Base-by-base conservation (phyloP, 2,888 invertebrate species). In the Tipula confusa region DNA sequence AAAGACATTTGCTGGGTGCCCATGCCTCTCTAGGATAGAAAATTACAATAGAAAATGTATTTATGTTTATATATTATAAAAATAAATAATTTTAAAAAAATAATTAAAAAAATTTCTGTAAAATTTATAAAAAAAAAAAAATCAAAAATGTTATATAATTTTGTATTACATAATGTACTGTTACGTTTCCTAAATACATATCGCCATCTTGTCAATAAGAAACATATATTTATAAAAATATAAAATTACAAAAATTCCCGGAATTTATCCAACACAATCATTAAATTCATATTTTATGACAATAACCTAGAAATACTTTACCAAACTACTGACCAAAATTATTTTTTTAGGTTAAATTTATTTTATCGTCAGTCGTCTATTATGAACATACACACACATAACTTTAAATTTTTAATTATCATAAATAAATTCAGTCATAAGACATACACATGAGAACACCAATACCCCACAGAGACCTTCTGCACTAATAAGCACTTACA, bases 101-200 rank as follows among this genome's bases (percentile, higher is more conserved):
- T 9, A 64, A 64, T 24, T 24, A 11, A 64, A 64, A n/a, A 15
- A 64, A 64, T 24, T 24, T 64, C 18, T 64, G 24, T 64, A 64
- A 64, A 64, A 64, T 24, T 64, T 64, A 24, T 24, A 64, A 64
- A 24, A 24, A 9, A 9, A 24, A 64, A 64, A 64, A 15, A 15
- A 43, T n/a, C 4, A 43, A 15, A 43, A 43, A 15, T 24, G 24
- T 64, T 64, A 64, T 64, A 64, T 64, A 64, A 64, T 64, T 64
- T 64, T 64, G 64, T 24, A 64, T 64, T 64, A 64, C 64, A 64
- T 64, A 64, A 64, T 64, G 7, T 18, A 64, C 24, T 64, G 64
- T 64, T 64, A 64, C 64, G 64, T 64, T 64, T 64, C 64, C 64
- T 64, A 64, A 24, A 64, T 64, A 64, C 64, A 64, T 64, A 64